A percentile compares a stretch with the other conserved stretches of the same genome.
Evolutionary conservation across 2,113 vertebrate species (phyloP).

Genomic region (Edolisoma coerulescens): DNA sequence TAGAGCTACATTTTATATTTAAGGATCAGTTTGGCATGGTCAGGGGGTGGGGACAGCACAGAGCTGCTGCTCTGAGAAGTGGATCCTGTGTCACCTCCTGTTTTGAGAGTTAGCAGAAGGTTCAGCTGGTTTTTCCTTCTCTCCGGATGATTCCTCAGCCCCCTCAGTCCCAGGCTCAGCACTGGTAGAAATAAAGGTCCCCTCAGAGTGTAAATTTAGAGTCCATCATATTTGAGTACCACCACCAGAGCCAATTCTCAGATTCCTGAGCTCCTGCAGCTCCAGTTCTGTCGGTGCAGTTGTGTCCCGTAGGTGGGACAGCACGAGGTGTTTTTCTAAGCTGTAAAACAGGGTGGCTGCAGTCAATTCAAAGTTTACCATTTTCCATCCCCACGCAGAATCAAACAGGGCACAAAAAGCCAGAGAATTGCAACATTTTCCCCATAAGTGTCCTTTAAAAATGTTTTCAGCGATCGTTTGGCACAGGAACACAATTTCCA

Average conservation of each 20-base stretch:
- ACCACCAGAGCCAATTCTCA: neutral
- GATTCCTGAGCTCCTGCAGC: neutral
- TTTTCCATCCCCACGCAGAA: slow-evolving; percentile 21
- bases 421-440: slow-evolving; percentile 40
- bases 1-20: neutral
- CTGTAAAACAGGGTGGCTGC: slow-evolving; percentile 33
- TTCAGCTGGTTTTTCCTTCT: neutral
- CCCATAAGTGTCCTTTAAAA: slow-evolving; percentile 31
- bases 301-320: neutral
- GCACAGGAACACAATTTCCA: neutral
- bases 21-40: fast-evolving
- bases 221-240: neutral
- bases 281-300: neutral
- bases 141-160: fast-evolving
- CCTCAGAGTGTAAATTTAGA: neutral
- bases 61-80: neutral
- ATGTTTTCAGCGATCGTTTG: slow-evolving; percentile 45
- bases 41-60: neutral
- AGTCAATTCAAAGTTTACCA: slow-evolving; percentile 36
- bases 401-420: slow-evolving; percentile 19
- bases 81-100: neutral
- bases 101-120: neutral
- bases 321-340: slow-evolving; percentile 18
- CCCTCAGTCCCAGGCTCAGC: neutral
- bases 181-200: neutral